Conservation (phyloP, 2,888 invertebrate species). For the Drosophila nr. medialis region DNA sequence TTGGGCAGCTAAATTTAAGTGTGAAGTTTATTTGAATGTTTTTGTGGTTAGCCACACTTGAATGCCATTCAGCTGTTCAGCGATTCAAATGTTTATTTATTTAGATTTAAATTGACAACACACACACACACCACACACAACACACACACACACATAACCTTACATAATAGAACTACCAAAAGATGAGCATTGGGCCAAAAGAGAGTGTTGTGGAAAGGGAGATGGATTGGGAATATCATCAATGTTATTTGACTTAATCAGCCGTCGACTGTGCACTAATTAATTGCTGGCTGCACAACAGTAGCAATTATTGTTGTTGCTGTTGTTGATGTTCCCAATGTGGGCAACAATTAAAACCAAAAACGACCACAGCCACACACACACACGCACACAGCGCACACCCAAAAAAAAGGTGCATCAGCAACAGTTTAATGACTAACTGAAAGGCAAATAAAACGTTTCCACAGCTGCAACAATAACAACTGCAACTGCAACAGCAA, state of each 20-base stretch:
- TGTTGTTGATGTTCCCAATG: conserved; percentile 34
- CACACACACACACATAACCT: neutral
- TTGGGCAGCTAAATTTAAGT: conserved; percentile 8
- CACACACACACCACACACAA: neutral
- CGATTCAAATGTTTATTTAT: conserved; percentile 52
- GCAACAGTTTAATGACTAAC: conserved; percentile 63
- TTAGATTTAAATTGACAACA: conserved; percentile 47
- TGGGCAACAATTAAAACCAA: conserved; percentile 52
- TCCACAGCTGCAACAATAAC: conserved; percentile 42
- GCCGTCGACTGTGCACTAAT: conserved; percentile 59
- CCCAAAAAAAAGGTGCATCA: conserved; percentile 39
- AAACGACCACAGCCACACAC: conserved; percentile 28
- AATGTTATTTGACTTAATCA: conserved; percentile 69
- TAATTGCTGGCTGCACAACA: conserved; percentile 59
- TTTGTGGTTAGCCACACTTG: conserved; percentile 46
- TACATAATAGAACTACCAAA: conserved; percentile 1
- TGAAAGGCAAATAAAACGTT: conserved; percentile 69
- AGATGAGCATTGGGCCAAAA: conserved; percentile 1
- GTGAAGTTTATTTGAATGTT: conserved; percentile 37
- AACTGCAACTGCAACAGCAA: conserved; percentile 36
- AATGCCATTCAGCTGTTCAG: conserved; percentile 12
- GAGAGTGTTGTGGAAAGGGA: neutral
- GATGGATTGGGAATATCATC: conserved; percentile 21
- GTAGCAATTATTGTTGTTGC: conserved; percentile 9
- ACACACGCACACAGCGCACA: conserved; percentile 14